Evolutionary conservation across 2,113 vertebrate species (phyloP), one percentile per base, ranked within the genome.

Genomic region (Chaenocephalus aceratus): DNA sequence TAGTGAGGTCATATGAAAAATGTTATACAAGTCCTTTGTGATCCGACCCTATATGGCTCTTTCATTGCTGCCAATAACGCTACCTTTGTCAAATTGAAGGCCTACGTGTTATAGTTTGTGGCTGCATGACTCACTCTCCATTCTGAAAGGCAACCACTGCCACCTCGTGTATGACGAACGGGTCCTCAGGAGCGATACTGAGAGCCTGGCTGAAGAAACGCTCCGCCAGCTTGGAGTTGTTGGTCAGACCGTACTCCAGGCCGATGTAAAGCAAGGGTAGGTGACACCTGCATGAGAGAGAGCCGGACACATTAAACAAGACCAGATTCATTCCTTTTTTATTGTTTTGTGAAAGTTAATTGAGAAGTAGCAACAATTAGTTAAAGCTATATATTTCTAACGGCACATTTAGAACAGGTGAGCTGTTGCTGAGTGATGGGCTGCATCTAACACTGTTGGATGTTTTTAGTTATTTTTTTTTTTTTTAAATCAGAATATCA

Each of bases 71-170:
- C 48, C 18, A 59, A 34, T 26, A 54, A 26, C 9, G 6, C 9
- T 49, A n/a, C 23, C 9, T 60, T n/a, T 56, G n/a, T 72, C 23
- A 52, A 75, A 57, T 26, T 51, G 6, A 18, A 21, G 16, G 16
- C 4, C 1, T 1, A 2, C 3, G 30, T 62, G 44, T 60, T 21
- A 10, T 9, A 48, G 51, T 51, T 8, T 41, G n/a, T 26, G n/a
- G 11, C 49, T 66, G n/a, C 3, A 7, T 57, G 45, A 95, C 98
- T 97, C 95, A 99, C 98, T 99, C 97, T 96, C 97, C 97, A 54
- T 99, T 99, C 79, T 99, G 98, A 95, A 99, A 99, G 16, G 98
- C 98, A 46, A 99, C 98, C 77, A 99, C 98, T 0, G 97, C 98
- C 80, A 99, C 97, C 92, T 99, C 98, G 10, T 99, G 98, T 89